Conservation (phyloP, 2,113 vertebrate genomes). For the Natator depressus region DNA sequence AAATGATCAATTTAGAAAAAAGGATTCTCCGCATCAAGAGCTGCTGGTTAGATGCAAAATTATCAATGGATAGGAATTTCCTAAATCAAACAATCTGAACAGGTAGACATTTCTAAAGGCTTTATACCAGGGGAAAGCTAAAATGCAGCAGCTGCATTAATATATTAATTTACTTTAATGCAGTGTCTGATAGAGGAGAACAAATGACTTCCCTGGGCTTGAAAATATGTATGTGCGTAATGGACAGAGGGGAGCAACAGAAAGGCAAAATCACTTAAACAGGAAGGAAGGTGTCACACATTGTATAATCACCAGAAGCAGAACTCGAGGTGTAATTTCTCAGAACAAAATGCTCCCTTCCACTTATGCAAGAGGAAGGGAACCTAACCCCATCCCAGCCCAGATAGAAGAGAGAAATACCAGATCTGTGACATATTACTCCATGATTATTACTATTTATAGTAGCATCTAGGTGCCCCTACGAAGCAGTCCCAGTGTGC, state of each 20-base stretch:
- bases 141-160: neutral
- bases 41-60: constrained; percentile 1
- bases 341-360: neutral
- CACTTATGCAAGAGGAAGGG: neutral
- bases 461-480: neutral
- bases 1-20: neutral
- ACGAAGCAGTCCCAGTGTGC: neutral
- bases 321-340: neutral
- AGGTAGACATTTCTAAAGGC: neutral
- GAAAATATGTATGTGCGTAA: neutral
- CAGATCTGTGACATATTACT: neutral
- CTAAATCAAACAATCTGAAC: neutral
- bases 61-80: neutral
- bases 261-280: neutral
- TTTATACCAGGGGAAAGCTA: constrained; percentile 30
- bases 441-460: neutral
- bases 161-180: constrained; percentile 26
- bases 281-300: neutral
- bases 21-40: neutral
- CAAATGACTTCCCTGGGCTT: neutral
- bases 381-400: neutral
- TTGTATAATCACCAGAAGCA: neutral
- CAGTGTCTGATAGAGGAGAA: neutral
- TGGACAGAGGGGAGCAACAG: neutral
- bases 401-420: neutral